These are phyloP conservation scores for Taurulus bubalis DNA, from an alignment of 2,113 vertebrate species.

Conservation along the genomic window DNA sequence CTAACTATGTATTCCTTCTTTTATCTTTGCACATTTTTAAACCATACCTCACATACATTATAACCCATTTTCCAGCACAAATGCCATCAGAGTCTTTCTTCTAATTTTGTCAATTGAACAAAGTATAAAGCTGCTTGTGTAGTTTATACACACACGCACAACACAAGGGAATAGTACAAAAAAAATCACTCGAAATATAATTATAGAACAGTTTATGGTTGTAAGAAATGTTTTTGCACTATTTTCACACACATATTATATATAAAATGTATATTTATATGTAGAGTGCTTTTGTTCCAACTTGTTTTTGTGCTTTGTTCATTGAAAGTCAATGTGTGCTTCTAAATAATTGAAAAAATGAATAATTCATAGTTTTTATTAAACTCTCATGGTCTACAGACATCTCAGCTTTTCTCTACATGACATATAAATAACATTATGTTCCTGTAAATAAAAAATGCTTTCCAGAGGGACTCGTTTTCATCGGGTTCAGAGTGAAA, in stretches of 20 bases:
- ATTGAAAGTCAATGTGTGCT: not conserved
- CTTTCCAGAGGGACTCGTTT: not conserved
- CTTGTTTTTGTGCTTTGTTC: not conserved
- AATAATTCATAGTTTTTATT: slow-evolving; percentile 13
- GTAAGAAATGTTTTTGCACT: not conserved
- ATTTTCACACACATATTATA: not conserved
- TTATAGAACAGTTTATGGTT: not conserved
- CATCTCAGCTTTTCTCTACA: not conserved
- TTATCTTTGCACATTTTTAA: not conserved
- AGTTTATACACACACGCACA: not conserved
- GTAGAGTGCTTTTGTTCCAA: too few species aligned
- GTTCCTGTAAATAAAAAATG: slow-evolving; percentile 15
- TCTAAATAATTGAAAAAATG: not conserved
- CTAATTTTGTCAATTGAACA: not conserved
- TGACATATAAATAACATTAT: not conserved
- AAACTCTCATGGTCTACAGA: not conserved
- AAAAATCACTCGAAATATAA: not conserved
- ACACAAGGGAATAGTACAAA: not conserved
- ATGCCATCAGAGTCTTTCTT: not conserved
- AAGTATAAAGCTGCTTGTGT: not conserved
- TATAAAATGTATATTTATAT: not conserved
- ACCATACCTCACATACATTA: not conserved
- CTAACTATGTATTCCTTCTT: not conserved
- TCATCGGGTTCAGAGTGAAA: slow-evolving; percentile 28
- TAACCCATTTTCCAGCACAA: not conserved